Conservation (phyloP, 2,797 vertebrate genomes). For the Orientallactaga sibirica region DNA sequence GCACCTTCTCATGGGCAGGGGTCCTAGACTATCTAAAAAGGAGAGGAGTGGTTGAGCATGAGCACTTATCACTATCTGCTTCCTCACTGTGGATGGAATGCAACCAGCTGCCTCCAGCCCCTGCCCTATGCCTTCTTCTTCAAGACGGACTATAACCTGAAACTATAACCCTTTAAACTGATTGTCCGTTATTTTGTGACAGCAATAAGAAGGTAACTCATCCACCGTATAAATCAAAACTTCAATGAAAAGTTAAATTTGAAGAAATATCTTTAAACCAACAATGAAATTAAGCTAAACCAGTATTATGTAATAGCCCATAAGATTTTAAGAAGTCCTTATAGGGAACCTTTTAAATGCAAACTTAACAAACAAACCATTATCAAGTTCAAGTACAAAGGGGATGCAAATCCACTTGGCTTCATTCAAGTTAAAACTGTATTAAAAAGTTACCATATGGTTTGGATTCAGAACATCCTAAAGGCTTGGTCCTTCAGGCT, state of each 20-base stretch:
- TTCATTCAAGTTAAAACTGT: constrained; percentile 88
- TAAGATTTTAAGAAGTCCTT: constrained; percentile 90
- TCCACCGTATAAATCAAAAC: constrained; percentile 70
- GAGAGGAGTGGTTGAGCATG: no score
- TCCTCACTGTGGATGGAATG: no score
- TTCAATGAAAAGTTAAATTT: constrained; percentile 89
- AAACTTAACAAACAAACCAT: constrained; percentile 88
- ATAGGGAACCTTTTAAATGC: constrained; percentile 91
- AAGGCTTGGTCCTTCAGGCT: neutral
- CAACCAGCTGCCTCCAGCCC: no score
- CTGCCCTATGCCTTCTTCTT: no score
- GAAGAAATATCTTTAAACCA: constrained; percentile 90
- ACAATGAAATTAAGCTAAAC: constrained; percentile 86
- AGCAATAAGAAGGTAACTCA: no score
- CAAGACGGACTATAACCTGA: no score
- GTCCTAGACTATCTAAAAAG: no score
- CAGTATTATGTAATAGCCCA: neutral
- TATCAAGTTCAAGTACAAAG: constrained; percentile 90
- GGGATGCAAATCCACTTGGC: constrained; percentile 88
- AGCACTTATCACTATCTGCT: no score
- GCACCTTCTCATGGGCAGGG: no score
- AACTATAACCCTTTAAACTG: no score
- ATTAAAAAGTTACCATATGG: constrained; percentile 52
- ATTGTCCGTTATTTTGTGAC: no score
- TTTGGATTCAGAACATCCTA: neutral